Conservation (phyloP, 35 echinoderm and acorn worm species). For the Amphiura filiformis region DNA sequence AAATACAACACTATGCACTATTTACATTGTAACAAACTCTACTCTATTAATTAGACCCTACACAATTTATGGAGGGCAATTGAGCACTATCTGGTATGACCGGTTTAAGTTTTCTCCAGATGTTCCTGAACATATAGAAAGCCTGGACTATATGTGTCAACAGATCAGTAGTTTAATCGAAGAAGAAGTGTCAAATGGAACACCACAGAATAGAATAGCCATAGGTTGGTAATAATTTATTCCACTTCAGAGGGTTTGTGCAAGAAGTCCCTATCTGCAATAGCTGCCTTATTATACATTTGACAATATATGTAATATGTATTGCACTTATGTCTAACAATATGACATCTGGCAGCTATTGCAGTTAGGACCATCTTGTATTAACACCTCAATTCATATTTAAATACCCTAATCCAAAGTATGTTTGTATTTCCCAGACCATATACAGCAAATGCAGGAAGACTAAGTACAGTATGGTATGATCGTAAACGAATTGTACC, state of each 20-base stretch:
- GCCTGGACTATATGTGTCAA: constrained; percentile 53
- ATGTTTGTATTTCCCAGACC: constrained; percentile 57
- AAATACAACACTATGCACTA: too few relatives aligned
- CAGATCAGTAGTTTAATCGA: constrained; percentile 58
- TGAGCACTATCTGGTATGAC: constrained; percentile 86
- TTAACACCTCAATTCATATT: too few relatives aligned
- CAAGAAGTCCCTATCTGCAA: too few relatives aligned
- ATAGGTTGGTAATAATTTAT: constrained; percentile 55
- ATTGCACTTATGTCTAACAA: too few relatives aligned
- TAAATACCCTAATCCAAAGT: too few relatives aligned
- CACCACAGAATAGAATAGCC: constrained; percentile 59
- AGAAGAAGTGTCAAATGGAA: constrained; percentile 52
- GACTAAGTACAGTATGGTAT: constrained; percentile 79
- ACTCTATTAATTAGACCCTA: constrained; percentile 60
- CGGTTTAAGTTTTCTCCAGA: constrained; percentile 57
- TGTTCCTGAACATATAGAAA: constrained; percentile 68
- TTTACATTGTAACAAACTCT: too few relatives aligned
- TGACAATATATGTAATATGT: too few relatives aligned
- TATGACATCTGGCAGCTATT: too few relatives aligned
- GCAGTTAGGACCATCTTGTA: too few relatives aligned
- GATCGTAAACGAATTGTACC: constrained; percentile 59
- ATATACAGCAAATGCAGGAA: constrained; percentile 69
- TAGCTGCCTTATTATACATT: too few relatives aligned
- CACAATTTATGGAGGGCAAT: constrained; percentile 54
- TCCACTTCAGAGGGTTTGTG: too few relatives aligned